Conservation (phyloP, 2,113 vertebrate genomes). For the Hylia prasina region DNA sequence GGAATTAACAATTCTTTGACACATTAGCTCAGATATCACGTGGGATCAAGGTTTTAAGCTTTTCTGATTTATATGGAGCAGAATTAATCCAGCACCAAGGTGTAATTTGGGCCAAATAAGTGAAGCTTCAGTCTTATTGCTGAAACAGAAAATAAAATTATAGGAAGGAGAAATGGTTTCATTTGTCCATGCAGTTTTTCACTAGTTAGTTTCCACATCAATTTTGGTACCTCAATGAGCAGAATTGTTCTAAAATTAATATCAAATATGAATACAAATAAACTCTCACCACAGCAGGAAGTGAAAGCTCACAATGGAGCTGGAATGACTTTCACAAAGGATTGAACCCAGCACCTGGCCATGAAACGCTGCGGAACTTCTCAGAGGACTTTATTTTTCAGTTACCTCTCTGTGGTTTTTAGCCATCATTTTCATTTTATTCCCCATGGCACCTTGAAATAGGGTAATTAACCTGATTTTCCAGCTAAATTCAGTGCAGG, state of each 20-base stretch:
- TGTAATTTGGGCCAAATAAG: neutral
- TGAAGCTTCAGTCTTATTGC: neutral
- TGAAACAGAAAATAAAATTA: neutral
- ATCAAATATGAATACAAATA: neutral
- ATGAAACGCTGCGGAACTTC: neutral
- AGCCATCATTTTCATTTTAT: neutral
- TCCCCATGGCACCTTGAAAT: neutral
- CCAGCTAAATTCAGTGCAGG: neutral
- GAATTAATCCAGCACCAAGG: neutral
- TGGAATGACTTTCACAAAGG: neutral
- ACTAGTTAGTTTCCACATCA: neutral
- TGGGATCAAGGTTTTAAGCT: neutral
- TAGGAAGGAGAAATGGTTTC: rapidly evolving
- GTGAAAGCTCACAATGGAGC: neutral
- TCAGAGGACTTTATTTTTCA: neutral
- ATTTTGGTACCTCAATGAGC: neutral
- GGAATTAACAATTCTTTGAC: neutral
- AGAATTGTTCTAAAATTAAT: neutral
- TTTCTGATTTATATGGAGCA: neutral
- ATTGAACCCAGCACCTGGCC: neutral
- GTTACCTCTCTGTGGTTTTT: neutral
- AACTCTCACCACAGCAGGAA: neutral
- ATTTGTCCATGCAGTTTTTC: neutral
- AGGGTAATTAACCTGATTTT: neutral
- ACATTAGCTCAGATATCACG: too few species aligned